These are phyloP conservation scores for Tyrannus savana DNA, from an alignment of 2,113 vertebrate species.

Conservation along the genomic window DNA sequence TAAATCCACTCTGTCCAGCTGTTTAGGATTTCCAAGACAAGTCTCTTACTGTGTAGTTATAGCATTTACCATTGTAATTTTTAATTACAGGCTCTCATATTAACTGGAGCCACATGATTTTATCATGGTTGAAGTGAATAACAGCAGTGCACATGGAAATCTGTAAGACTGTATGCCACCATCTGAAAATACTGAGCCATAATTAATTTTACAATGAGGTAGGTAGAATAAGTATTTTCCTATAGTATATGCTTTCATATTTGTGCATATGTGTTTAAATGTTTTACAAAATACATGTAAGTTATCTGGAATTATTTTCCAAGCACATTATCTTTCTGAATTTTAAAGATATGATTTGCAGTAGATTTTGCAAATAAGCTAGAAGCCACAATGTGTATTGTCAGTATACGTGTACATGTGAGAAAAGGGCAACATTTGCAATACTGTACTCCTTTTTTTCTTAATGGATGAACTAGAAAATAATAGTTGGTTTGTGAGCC, in stretches of 20 bases:
- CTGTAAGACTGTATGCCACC: neutral
- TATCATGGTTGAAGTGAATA: neutral
- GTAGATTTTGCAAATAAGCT: neutral
- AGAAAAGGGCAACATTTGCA: neutral
- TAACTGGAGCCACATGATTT: conserved; percentile 50
- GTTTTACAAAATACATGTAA: neutral
- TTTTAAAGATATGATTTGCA: neutral
- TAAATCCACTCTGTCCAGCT: conserved; percentile 15
- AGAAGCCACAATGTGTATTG: neutral
- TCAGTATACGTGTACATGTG: neutral
- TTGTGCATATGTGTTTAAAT: neutral
- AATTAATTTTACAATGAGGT: neutral
- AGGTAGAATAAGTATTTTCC: neutral
- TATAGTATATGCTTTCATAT: neutral
- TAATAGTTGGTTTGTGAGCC: neutral
- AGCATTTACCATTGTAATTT: conserved; percentile 53
- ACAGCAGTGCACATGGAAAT: neutral
- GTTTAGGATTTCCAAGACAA: conserved; percentile 58
- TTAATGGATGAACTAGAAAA: neutral
- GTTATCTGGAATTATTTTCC: neutral
- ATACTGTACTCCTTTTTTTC: neutral
- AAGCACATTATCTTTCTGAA: neutral
- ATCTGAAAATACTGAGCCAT: neutral
- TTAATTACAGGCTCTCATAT: conserved; percentile 50
- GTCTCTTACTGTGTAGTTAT: conserved; percentile 43